Base-by-base conservation (phyloP, 2,113 vertebrate species). In the Cranoglanis bouderius region DNA sequence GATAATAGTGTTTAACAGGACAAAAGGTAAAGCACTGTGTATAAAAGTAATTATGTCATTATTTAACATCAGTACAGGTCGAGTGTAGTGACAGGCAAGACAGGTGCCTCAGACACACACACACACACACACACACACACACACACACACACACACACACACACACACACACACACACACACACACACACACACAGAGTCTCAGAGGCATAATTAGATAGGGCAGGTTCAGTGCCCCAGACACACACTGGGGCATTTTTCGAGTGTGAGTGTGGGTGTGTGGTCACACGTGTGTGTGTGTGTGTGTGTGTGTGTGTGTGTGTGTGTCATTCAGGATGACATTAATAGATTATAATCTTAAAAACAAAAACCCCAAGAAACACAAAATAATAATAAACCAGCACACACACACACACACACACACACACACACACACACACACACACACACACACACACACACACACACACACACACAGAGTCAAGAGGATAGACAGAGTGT, bases 121-220 rank as follows among this genome's bases (percentile, higher is more conserved):
- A 75, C 72, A 75, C 38, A 40, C 72, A 26, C 19, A 75, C 72
- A 75, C 72, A 75, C 70, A 43, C 70, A 75, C 72, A 75, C 72
- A 74, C 35, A 74, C 65, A 70, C 67, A 70, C 67, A 70, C 67
- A 70, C 67, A 70, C 63, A 61, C 61, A 63, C 61, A 29, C 26
- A 29, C 81, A 55, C 49, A 59, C 81, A 80, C 80, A 35, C 49
- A 82, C 80, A 82, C 53, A 57, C 9, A 84, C 38, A 85, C 91
- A 90, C 91, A 87, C 85, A 83, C 67, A 78, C 32, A 70, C 91
- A 94, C 90, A 94, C 92, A 94, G 86, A 91, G 90, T 90, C 88
- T 65, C 88, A 82, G 90, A 87, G 90, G 92, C 88, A 38, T 93
- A 78, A 24, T 70, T 53, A 83, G n/a, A 61, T 40, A 84, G 49